Evolutionary conservation across 2,113 vertebrate species (phyloP), one percentile per base, ranked within the genome.

Genomic region (Muntiacus reevesi): DNA sequence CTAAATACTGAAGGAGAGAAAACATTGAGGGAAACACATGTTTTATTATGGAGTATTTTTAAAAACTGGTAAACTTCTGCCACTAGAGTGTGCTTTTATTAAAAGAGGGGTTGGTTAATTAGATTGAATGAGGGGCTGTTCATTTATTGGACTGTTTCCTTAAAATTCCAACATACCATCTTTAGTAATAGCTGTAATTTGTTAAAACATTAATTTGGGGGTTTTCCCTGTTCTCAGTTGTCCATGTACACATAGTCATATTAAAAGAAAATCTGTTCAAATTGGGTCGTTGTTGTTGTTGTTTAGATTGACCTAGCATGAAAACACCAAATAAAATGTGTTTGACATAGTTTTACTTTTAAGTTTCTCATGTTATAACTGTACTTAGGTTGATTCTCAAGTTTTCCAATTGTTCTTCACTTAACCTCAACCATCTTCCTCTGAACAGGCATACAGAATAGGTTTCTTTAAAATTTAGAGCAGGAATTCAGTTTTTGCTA

Each of bases 261-360:
- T 95, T 97, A 87, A 98, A 98, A 97, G 76, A 81, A 98, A 93
- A 33, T 94, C 71, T 98, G 97, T 98, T 98, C 94, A 96, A 98
- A 98, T 95, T 98, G 97, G 97, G 98, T 76, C 71, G 43, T 76
- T 27, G 97, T 97, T 99, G 99, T 97, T 96, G 98, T 99, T 98
- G 97, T 98, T 99, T 98, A 97, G 98, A 98, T 97, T 87, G 91
- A 98, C 98, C 98, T 98, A 99, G 98, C 98, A 99, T 99, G 98
- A 98, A 74, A 99, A 99, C 98, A 99, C 98, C 98, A 98, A 99
- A 98, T 99, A 99, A 98, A 99, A 98, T 98, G 95, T 98, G 97
- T 98, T 98, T 98, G 98, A 98, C 98, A 94, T 97, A 98, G 87
- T 98, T 98, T 97, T 94, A 93, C 91, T 96, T 97, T 97, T 96